Evolutionary conservation across 1,140 invertebrate genomes (phyloP), one percentile per base, ranked within the genome.

Genomic region (Zaprionus capensis): DNA sequence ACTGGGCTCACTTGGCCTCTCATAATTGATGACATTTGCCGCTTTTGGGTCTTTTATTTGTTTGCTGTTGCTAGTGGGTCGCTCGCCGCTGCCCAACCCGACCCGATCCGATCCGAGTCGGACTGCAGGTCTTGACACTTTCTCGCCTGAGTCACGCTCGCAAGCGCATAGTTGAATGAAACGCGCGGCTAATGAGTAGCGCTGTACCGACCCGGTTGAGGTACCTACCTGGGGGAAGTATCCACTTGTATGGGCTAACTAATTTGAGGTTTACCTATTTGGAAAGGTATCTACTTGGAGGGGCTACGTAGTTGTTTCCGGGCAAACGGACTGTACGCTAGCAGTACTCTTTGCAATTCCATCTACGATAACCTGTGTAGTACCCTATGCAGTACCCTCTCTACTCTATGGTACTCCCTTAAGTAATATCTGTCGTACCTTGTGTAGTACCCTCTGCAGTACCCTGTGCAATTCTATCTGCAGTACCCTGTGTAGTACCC

Each of bases 21-120:
- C 64, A 83, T 87, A 88, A 88, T 87, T 87, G 77, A 87, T 83
- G 83, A 84, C 81, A 88, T 80, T 78, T 81, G 46, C 62, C 57
- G 62, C 6, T 49, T 51, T 56, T 66, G 64, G 24, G 22, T 77
- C 53, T 73, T 66, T 44, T 69, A 53, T 57, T 58, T 59, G 53
- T 55, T 46, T 55, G 57, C 14, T 31, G 17, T n/a, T 49, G 53
- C 65, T 58, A 63, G 58, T 68, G 69, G 80, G 80, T 79, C 80
- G 69, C 57, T 59, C 63, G 34, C 56, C 38, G 51, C 17, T 55
- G 72, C 67, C 78, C 31, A 55, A 7, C 7, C 41, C n/a, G 7
- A 7, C 9, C n/a, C n/a, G 7, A n/a, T 44, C 5, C 5, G 15
- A 28, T 20, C 26, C 46, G 20, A 51, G 28, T 34, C 7, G 6